Base-by-base conservation (phyloP, 1,140 invertebrate genomes). In the Linepithema humile region DNA sequence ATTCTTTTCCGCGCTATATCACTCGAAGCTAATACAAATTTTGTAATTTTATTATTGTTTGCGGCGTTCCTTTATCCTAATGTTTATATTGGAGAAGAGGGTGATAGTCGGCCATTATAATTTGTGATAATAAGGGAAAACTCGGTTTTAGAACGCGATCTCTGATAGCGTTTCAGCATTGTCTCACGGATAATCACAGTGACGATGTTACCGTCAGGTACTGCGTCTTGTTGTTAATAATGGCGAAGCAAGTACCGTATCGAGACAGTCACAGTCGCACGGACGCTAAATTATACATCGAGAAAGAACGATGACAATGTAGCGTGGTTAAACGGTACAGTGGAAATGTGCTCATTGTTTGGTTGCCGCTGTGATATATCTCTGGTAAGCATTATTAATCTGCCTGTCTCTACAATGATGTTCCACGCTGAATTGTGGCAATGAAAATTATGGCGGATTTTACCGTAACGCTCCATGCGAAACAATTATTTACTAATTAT, bases 171-270 rank as follows among this genome's bases (percentile, higher is more conserved):
- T 55, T 53, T 55, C 15, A 57, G 35, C 53, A 74, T 74, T 74
- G 72, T 60, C 17, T 40, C 55, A 10, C 12, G 26, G 29, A 70
- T 32, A 40, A 73, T 60, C 55, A 60, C 29, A 74, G 55, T 74
- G 72, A 43, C 55, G 38, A 74, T 32, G 53, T 26, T 40, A 23
- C 55, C 10, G 72, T 60, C 70, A 74, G 35, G 38, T 38, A 15
- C 12, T 74, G 70, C 23, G 60, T 20, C 53, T 60, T 62, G 72
- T 60, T 40, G 72, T 74, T 74, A 40, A 60, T 60, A 74, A 74
- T 60, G 23, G 45, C 32, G 67, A 74, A 59, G 17, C 53, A 43
- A 60, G 72, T 74, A 73, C 35, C 15, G 29, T 50, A 72, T 59
- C 53, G 72, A 60, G 53, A 74, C 72, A 45, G 17, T 59, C 50